Base-by-base conservation (phyloP, 2,113 vertebrate genomes). In the Saimiri boliviensis region DNA sequence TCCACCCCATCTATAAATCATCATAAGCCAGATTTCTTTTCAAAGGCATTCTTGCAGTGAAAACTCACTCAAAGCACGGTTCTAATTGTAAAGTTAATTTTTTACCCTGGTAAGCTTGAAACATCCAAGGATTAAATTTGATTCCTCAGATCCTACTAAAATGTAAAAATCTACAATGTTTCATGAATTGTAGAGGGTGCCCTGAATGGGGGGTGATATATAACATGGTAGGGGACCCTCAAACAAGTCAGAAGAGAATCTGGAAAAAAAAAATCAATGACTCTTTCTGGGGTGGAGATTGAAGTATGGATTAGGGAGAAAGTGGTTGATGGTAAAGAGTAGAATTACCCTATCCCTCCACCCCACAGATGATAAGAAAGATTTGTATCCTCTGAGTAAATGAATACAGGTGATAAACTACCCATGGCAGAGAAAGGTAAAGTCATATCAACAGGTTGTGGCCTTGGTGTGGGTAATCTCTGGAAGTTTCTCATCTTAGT, bases 11-110 rank as follows among this genome's bases (percentile, higher is more conserved):
- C 90, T 89, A 97, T 97, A 97, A 98, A 89, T 98, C 98, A 98
- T 84, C 97, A 98, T 98, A 97, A 98, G 93, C 81, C 56, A 93
- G 47, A 70, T 95, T 79, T 97, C 97, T 98, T 98, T 96, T 98
- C 98, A 71, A 92, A 91, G 58, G 32, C 35, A 77, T 96, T 94
- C 97, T 86, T 98, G 71, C 92, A 94, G 96, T 45, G 83, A 37
- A 73, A 97, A 97, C 86, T 93, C 97, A 94, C 95, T 98, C 96
- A 95, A 97, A 96, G 96, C 86, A 93, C 52, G 86, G 92, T 47
- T 80, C 79, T 97, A 98, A 98, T 97, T 97, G 86, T 93, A 93
- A 97, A 98, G 95, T 96, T 98, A 95, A 98, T 98, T 98, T 63
- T 95, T 98, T 95, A 96, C 74, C 88, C 11, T 30, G 17, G 25